phyloP scores from a whole-genome alignment of 1,140 invertebrate genomes.

The Aphelinus atriplicis region DNA sequence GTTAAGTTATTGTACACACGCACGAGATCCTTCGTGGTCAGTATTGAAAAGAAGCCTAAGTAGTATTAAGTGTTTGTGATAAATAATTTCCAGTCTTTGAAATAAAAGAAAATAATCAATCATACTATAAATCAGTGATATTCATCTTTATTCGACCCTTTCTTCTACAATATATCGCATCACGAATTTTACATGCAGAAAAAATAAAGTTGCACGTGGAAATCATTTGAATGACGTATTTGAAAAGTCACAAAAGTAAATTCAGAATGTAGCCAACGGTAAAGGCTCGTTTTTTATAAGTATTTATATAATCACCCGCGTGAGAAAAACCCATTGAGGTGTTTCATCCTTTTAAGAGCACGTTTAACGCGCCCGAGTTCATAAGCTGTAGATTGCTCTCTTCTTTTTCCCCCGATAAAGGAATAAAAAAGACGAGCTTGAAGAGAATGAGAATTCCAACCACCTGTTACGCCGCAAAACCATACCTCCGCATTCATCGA shows the following conservation, averaged over 20 bases:
- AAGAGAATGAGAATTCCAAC: constrained; percentile 61
- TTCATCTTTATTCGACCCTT: background rate
- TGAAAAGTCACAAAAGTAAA: too few species aligned
- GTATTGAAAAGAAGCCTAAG: constrained; percentile 43
- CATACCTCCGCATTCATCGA: constrained; percentile 54
- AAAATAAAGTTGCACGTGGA: background rate
- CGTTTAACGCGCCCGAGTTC: constrained; percentile 59
- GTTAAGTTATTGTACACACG: constrained; percentile 35
- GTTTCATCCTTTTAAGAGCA: constrained; percentile 61
- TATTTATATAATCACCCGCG: background rate
- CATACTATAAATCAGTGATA: constrained; percentile 17
- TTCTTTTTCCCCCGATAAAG: constrained; percentile 61
- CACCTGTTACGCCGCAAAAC: constrained; percentile 62
- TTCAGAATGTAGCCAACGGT: too few species aligned
- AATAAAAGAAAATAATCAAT: constrained; percentile 34
- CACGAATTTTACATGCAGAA: background rate
- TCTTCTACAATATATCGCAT: background rate
- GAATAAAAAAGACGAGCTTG: constrained; percentile 55
- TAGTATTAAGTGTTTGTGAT: constrained; percentile 59
- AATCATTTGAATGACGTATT: too few species aligned
- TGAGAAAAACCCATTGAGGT: constrained; percentile 42
- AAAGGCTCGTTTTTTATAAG: too few species aligned
- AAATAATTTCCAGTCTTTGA: constrained; percentile 49
- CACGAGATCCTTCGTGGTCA: constrained; percentile 37
- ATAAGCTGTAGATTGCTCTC: constrained; percentile 58